Conservation (phyloP, 2,113 vertebrate genomes). For the Scatophagus argus region DNA sequence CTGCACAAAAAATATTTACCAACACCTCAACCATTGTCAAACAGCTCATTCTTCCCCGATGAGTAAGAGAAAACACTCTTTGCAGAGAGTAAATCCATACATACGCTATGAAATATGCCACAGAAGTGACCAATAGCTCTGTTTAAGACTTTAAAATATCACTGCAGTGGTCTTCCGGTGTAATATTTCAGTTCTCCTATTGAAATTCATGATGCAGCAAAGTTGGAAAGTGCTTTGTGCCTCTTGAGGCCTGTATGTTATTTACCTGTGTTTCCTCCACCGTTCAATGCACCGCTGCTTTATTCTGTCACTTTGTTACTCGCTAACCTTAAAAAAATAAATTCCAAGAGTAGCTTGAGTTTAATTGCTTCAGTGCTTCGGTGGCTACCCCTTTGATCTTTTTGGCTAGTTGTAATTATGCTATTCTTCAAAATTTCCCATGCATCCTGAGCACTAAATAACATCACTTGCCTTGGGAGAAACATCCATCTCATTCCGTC, state of each 20-base stretch:
- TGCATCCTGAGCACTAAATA: constrained; percentile 59
- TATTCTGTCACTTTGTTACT: constrained; percentile 40
- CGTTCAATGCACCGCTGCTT: constrained; percentile 15
- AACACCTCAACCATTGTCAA: background rate
- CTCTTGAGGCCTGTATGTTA: constrained; percentile 53
- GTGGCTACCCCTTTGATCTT: constrained; percentile 67
- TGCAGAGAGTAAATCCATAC: background rate
- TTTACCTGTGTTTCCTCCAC: constrained; percentile 59
- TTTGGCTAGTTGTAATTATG: constrained; percentile 61
- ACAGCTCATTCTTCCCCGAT: background rate
- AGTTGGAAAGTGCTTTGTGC: constrained; percentile 44
- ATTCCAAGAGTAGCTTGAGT: constrained; percentile 32
- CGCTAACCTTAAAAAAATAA: constrained; percentile 28
- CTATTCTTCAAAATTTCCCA: constrained; percentile 47
- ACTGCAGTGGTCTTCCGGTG: constrained; percentile 22
- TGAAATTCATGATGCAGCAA: constrained; percentile 58
- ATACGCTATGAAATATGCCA: constrained; percentile 18
- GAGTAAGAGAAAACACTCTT: background rate
- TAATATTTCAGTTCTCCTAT: constrained; percentile 29
- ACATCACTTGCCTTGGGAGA: constrained; percentile 56
- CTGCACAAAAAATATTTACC: background rate
- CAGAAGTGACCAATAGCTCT: constrained; percentile 20
- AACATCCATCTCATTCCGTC: constrained; percentile 55
- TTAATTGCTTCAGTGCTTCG: constrained; percentile 62
- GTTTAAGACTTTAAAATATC: constrained; percentile 26